Base-by-base conservation (phyloP, 2,797 vertebrate genomes). In the Gallinago stenura region DNA sequence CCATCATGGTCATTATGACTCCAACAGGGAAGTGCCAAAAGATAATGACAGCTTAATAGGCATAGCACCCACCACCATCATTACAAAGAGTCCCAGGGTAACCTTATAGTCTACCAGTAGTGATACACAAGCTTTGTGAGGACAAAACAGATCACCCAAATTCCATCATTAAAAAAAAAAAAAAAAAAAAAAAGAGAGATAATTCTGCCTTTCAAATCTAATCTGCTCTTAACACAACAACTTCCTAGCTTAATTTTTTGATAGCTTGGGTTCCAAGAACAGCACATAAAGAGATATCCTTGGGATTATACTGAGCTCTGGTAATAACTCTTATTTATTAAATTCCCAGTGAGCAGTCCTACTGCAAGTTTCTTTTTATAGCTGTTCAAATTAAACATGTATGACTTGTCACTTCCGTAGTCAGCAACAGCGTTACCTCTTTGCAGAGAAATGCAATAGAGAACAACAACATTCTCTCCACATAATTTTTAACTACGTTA, bases 401-500 rank as follows among this genome's bases (percentile, higher is more conserved):
- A 43, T 48, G 87, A 95, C 73, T 87, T 58, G 66, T 69, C 53
- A n/a, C 43, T 90, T 41, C 31, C n/a, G 8, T 15, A 76, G 72
- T 19, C 43, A 43, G 62, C 66, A 64, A 65, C 66, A 31, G 66
- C 14, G 37, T 78, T 76, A 83, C 51, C 85, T 69, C 71, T 66
- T 41, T 43, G 53, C 82, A 31, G 89, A 94, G 78, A 54, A 83
- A 89, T 60, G 73, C 70, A 68, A 24, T 35, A 70, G 54, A 84
- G 53, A 73, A 78, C 56, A 91, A 95, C 80, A 95, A 88, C 37
- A 22, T 77, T 48, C 72, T 86, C 31, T 77, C 77, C 71, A 87
- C 83, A 84, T 89, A 94, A 82, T 79, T 96, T 88, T 95, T 94
- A 96, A 97, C 97, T 95, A 91, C 65, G 56, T 94, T 76, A 87